Base-by-base conservation (phyloP, 2,113 vertebrate genomes). In the Ovibos moschatus region DNA sequence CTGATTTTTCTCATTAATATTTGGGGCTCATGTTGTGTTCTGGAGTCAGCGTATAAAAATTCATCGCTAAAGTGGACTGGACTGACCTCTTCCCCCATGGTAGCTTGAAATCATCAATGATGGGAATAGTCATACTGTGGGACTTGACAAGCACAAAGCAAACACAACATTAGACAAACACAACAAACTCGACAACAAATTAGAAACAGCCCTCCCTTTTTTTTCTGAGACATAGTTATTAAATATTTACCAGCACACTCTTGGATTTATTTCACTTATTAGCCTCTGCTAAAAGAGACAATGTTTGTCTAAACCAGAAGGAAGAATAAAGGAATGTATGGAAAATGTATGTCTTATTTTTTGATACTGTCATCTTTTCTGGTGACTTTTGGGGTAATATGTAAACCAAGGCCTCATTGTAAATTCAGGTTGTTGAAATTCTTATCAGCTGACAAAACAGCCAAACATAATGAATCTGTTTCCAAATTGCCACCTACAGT, bases 401-500 rank as follows among this genome's bases (percentile, higher is more conserved):
- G 1, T 74, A 93, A 85, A 57, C 25, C 40, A 86, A 50, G 40
- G 19, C 62, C 9, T 55, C 50, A 36, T 11, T 90, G 25, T 79
- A 60, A 92, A 51, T 90, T 96, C 27, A 45, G 19, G 9, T 86
- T 81, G 33, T 51, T 94, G 40, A 79, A 88, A 91, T 93, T 47
- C 57, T 84, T 91, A 84, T 13, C n/a, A 19, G 57, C 30, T 87
- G 43, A 87, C 19, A 50, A 47, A 97, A 84, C n/a, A 95, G 57
- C 21, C 28, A 50, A 67, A 55, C 21, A 28, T 89, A 74, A 90
- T 88, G 90, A 97, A 91, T 84, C 45, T 45, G 27, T 12, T 92
- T 92, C 58, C 57, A 74, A 23, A 87, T 97, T 87, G 81, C 36
- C 33, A 94, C 36, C 55, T 97, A 36, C 33, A 62, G 36, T 92